Evolutionary conservation across 2,113 vertebrate genomes (phyloP), one percentile per base, ranked within the genome.

Genomic region (Axis porcinus): DNA sequence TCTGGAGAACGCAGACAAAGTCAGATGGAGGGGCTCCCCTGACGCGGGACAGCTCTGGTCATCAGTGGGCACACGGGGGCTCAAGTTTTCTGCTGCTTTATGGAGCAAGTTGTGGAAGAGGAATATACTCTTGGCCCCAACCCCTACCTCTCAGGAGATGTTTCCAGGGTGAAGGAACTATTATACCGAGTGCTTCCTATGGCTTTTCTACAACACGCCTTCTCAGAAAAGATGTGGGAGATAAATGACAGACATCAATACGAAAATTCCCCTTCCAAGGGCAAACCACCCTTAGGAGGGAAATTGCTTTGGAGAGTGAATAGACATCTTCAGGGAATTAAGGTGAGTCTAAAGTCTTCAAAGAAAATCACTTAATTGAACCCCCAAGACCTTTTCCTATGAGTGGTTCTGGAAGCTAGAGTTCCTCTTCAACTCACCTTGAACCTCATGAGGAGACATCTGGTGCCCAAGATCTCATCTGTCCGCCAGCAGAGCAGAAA

Each of bases 251-350:
- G 43, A 28, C 25, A 50, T 2, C 47, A 17, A 28, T 83, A 55
- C 25, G 45, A 88, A 90, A 94, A 92, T 78, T 78, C 88, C 17
- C 52, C 87, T 84, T 93, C 47, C 43, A 94, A 95, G 40, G 92
- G 36, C 87, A 89, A 84, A 93, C 36, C 47, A 21, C 30, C 70
- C 43, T 85, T 58, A 45, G n/a, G 91, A 89, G 62, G 30, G 47
- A 91, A 89, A 82, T 7, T 50, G 55, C 45, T 93, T 92, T 84
- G 50, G 81, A 97, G 91, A 94, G 36, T 27, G 6, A 76, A 84
- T 67, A 82, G 87, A 78, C 70, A 91, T 96, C 70, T 92, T 92
- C 70, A 74, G 78, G 52, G 30, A 78, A 94, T 54, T 36, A 86
- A 92, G 23, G 12, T 36, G 55, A 92, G 57, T 76, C 55, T 89